Base-by-base conservation (phyloP, 2,113 vertebrate species). In the Bothrops jararaca region DNA sequence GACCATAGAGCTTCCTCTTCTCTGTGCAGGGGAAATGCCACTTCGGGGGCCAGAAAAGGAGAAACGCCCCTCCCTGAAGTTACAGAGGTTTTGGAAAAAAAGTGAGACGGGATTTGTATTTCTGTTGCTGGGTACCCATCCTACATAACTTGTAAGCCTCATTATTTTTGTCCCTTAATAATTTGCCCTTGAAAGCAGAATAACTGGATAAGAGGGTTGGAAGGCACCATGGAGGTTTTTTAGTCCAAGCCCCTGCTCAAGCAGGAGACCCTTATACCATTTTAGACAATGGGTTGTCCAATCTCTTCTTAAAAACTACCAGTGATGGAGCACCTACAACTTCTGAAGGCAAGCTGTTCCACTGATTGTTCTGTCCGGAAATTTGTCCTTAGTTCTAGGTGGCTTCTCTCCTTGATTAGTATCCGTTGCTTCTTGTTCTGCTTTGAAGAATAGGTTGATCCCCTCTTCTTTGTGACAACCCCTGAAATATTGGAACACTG, bases 21-120 rank as follows among this genome's bases (percentile, higher is more conserved):
- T 9, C 52, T 7, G 6, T 42, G 13, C 53, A 60, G 53, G n/a
- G 45, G 92, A 90, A 93, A 93, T 93, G 92, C 56, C 92, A 42
- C 12, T 90, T 90, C 74, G 2, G 5, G 74, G n/a, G 20, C 39
- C 22, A 15, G 45, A 24, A 85, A 85, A 93, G 48, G 80, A 64
- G 29, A 90, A 18, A 22, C 8, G 12, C 80, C 20, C 39, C 80
- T 29, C 86, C 8, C 45, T 53, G 88, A 93, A 93, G 48, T 24
- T 86, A 22, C 45, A 50, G 56, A 90, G 42, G 60, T 90, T 86
- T 89, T 90, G 89, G 92, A 86, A 60, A 86, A 90, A 93, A 93
- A 93, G 92, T 93, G 88, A 93, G 92, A 54, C 89, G 10, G 54
- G 42, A 90, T 90, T 90, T 93, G 57, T 90, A 90, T 90, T 85